Percentiles rank a stretch among this genome's conserved stretches.
Evolutionary conservation across 64 coral and sea anemone genomes (phyloP).

Genomic region (Dendrophyllia cribrosa): DNA sequence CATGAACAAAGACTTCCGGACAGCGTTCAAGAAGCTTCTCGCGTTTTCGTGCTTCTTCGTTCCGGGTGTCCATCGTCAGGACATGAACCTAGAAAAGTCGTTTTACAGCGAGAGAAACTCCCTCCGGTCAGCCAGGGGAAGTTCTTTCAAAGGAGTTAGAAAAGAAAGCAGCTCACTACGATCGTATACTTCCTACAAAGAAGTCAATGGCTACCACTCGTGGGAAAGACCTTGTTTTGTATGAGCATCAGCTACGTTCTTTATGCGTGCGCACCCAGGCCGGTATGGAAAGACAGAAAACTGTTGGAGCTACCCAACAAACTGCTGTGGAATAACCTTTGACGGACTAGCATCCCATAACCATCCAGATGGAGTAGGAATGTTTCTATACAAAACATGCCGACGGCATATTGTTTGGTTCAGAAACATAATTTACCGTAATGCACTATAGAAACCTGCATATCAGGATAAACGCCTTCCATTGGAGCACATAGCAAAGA

Average conservation of each 20-base stretch:
- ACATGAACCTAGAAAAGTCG: constrained; percentile 67
- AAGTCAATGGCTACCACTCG: constrained; percentile 31
- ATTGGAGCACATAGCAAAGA: too few relatives aligned
- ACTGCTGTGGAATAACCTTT: too few relatives aligned
- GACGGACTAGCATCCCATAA: too few relatives aligned
- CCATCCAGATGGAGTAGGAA: too few relatives aligned
- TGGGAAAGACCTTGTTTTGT: constrained; percentile 24
- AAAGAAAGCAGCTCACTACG: constrained; percentile 60
- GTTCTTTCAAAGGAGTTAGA: constrained; percentile 23
- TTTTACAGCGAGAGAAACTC: constrained; percentile 75
- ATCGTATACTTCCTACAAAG: constrained; percentile 22
- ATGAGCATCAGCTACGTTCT: not conserved
- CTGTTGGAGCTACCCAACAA: too few relatives aligned
- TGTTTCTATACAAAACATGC: too few relatives aligned
- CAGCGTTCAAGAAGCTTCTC: constrained; percentile 82
- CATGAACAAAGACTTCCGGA: constrained; percentile 97
- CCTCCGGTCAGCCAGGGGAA: constrained; percentile 40
- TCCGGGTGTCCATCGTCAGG: constrained; percentile 70
- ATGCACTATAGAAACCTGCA: too few relatives aligned
- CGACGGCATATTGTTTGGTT: too few relatives aligned
- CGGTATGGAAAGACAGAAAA: too few relatives aligned
- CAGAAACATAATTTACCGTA: too few relatives aligned
- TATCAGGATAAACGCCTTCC: too few relatives aligned
- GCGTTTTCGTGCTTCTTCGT: constrained; percentile 75
- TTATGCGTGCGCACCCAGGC: too few relatives aligned